Evolutionary conservation across 2,888 invertebrate genomes (phyloP).

Genomic region (Mesochorus sp.): DNA sequence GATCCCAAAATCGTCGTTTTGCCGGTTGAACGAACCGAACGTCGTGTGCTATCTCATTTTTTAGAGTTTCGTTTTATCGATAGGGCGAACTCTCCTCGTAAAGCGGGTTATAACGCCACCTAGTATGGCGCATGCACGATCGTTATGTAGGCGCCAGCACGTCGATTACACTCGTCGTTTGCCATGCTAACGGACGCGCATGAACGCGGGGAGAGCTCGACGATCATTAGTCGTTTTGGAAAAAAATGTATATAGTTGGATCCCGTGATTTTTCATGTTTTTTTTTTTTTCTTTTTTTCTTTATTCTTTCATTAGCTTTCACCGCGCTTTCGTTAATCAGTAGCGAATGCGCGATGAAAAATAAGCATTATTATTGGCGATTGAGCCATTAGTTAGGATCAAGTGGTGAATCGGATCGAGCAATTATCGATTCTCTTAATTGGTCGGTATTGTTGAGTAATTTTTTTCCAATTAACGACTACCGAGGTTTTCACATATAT

Average conservation of each 20-base stretch:
- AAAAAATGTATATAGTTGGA: background rate
- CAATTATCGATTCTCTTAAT: conserved; percentile 3
- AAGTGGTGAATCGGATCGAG: conserved; percentile 1
- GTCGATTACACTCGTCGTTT: conserved; percentile 44
- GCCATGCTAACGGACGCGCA: conserved; percentile 25
- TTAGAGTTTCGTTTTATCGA: conserved; percentile 49
- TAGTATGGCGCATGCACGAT: conserved; percentile 11
- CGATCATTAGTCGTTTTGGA: conserved; percentile 36
- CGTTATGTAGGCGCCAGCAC: conserved; percentile 38
- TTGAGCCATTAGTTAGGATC: background rate
- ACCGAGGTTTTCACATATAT: background rate
- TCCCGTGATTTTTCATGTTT: background rate
- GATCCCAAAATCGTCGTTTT: conserved; percentile 37
- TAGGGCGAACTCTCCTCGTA: conserved; percentile 37
- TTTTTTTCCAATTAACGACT: background rate
- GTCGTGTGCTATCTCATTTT: conserved; percentile 32
- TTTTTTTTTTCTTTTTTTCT: background rate
- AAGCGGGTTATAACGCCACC: conserved; percentile 44
- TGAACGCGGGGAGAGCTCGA: conserved; percentile 9
- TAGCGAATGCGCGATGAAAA: background rate
- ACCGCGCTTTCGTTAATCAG: conserved; percentile 8
- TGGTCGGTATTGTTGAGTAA: background rate
- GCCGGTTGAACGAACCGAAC: conserved; percentile 12
- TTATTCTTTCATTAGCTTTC: background rate
- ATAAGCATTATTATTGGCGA: background rate